These are phyloP conservation scores for Lamprotornis superbus DNA, from an alignment of 2,113 vertebrate genomes.

Conservation along the genomic window DNA sequence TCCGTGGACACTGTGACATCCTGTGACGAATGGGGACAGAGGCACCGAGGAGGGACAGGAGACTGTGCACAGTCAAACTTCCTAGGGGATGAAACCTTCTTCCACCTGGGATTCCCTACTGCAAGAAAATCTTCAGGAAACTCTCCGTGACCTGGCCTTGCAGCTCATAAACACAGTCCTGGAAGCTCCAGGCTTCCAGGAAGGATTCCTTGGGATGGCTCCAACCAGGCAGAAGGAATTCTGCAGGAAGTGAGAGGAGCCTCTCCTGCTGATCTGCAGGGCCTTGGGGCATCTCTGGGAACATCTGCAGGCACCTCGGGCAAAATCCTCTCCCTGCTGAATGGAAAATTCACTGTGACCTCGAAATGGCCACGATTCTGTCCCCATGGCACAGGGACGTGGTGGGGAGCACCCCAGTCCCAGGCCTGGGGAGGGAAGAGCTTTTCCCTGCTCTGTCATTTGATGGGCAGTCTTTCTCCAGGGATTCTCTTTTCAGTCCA, in stretches of 20 bases:
- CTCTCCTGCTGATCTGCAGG: not conserved
- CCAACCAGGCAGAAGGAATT: not conserved
- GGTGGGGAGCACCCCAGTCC: rapidly evolving
- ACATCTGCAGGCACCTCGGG: slow-evolving; percentile 44
- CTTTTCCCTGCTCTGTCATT: no score
- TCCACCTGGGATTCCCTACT: no score
- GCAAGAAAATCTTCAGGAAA: no score
- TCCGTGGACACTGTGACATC: no score
- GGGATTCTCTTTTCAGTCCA: not conserved
- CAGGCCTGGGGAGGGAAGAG: not conserved
- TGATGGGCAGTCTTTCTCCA: not conserved
- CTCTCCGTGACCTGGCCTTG: no score
- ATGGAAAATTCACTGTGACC: not conserved
- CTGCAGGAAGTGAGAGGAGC: not conserved
- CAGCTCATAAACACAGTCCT: no score
- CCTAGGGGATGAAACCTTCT: no score
- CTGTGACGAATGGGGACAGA: no score
- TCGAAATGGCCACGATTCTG: rapidly evolving
- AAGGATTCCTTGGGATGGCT: not conserved
- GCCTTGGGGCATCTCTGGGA: slow-evolving; percentile 26
- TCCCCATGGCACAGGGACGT: not conserved
- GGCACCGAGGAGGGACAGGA: no score
- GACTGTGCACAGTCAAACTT: no score
- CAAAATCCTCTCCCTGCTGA: not conserved
- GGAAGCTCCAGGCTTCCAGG: no score